Base-by-base conservation (phyloP, 2,797 vertebrate species). In the Phataginus tricuspis region DNA sequence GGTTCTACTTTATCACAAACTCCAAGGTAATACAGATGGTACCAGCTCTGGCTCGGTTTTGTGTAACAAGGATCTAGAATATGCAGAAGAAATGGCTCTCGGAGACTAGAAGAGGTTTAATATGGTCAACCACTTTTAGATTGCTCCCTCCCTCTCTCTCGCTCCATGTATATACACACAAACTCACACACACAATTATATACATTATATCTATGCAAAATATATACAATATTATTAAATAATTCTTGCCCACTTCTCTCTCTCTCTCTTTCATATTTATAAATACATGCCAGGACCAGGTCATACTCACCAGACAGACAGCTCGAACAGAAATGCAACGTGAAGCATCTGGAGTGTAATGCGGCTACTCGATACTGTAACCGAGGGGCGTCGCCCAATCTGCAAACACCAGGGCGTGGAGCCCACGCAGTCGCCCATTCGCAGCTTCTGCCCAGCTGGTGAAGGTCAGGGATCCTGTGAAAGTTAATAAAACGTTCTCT, bases 381-480 rank as follows among this genome's bases (percentile, higher is more conserved):
- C 98, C 96, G 97, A 97, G 89, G 68, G 92, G 97, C 97, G 96
- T 79, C 87, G 16, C 61, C 83, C 94, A 96, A 86, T 34, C 93
- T 97, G 78, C 85, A 96, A 97, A 96, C 95, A 96, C 88, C 93
- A 94, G 87, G 79, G 57, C n/a, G 14, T 23, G 91, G 34, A 91
- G 72, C 61, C 96, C 80, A 87, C n/a, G 89, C 96, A 95, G 77
- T 45, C 71, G 92, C 75, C 94, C 92, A 94, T 90, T 95, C 1
- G 0, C 90, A 96, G 63, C 15, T 92, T 90, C 37, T 97, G 90
- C 90, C 97, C 96, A 98, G 63, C 66, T 97, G 96, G 91, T 77
- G 96, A 94, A 96, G 69, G 37, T 90, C 71, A 75, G 85, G 69
- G 51, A 93, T 85, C 87, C 92, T 27, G 45, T 51, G 86, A 86